Evolutionary conservation across 2,797 vertebrate species (phyloP).

Genomic region (Sciurus carolinensis): DNA sequence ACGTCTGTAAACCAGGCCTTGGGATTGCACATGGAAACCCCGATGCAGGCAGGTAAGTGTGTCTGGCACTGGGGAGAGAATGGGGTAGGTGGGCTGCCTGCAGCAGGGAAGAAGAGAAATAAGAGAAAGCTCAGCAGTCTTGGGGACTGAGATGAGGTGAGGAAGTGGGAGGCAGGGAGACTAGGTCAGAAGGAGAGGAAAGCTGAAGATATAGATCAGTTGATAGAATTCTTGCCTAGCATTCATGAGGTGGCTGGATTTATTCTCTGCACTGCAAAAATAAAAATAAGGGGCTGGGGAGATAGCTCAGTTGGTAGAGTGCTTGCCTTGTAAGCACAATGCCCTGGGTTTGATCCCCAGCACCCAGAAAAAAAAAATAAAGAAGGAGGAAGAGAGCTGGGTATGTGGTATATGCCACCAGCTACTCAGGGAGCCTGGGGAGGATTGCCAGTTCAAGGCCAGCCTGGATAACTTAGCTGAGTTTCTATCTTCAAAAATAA

Average conservation of each 20-base stretch:
- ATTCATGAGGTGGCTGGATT: background rate
- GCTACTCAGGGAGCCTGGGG: too few relatives aligned
- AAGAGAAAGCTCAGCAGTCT: constrained; percentile 8
- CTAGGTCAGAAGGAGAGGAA: background rate
- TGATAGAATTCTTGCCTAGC: background rate
- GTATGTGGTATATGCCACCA: too few relatives aligned
- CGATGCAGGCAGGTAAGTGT: constrained; percentile 79
- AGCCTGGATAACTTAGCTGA: background rate
- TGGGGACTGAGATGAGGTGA: background rate
- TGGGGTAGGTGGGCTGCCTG: background rate
- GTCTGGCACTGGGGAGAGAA: background rate
- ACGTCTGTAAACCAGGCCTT: constrained; percentile 65
- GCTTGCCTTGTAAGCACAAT: too few relatives aligned
- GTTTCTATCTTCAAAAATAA: too few relatives aligned
- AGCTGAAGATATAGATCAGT: background rate
- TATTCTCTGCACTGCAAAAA: too few relatives aligned
- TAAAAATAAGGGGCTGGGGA: too few relatives aligned
- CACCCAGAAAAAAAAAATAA: background rate
- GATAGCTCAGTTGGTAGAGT: too few relatives aligned
- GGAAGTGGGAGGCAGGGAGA: background rate
- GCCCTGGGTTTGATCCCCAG: too few relatives aligned
- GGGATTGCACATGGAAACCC: constrained; percentile 60
- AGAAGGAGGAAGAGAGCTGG: background rate
- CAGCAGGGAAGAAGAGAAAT: background rate
- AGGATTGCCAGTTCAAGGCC: background rate